These are phyloP conservation scores for Acleris literana DNA, from an alignment of 2,888 invertebrate genomes.

Conservation along the genomic window DNA sequence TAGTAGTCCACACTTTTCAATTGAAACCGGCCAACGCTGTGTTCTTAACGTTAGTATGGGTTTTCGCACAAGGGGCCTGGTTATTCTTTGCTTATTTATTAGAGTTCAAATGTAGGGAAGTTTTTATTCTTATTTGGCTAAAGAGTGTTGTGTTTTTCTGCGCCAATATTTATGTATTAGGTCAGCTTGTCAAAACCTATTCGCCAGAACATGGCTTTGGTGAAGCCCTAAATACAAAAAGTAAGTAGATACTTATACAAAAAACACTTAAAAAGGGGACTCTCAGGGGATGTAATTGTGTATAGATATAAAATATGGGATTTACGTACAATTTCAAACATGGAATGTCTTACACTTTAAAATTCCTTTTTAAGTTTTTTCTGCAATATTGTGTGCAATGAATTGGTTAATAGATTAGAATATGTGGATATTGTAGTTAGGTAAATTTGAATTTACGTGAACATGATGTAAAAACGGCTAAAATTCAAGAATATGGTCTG, in stretches of 20 bases:
- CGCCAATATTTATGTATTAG: conserved; percentile 89
- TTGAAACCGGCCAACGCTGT: conserved; percentile 77
- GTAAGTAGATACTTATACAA: conserved; percentile 3
- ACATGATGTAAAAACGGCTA: too few relatives aligned
- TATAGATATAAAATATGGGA: too few relatives aligned
- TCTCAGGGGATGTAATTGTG: too few relatives aligned
- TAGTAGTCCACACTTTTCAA: conserved; percentile 88
- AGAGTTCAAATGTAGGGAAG: conserved; percentile 94
- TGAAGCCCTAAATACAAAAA: conserved; percentile 34
- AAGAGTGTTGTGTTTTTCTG: conserved; percentile 93
- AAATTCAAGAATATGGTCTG: too few relatives aligned
- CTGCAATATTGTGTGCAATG: conserved; percentile 25
- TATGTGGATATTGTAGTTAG: conserved; percentile 34
- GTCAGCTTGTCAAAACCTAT: conserved; percentile 79
- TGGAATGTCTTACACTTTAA: too few relatives aligned
- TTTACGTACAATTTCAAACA: too few relatives aligned
- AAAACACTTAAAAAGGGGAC: too few relatives aligned
- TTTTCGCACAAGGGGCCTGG: conserved; percentile 92
- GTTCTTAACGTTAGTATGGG: conserved; percentile 84
- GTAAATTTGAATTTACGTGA: conserved; percentile 1
- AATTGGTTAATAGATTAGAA: conserved; percentile 37
- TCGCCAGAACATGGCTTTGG: conserved; percentile 65
- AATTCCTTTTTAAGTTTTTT: too few relatives aligned
- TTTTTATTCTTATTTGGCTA: conserved; percentile 93
- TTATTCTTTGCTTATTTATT: conserved; percentile 94